Conservation (phyloP, 2,797 vertebrate species). For the Catharus ustulatus region DNA sequence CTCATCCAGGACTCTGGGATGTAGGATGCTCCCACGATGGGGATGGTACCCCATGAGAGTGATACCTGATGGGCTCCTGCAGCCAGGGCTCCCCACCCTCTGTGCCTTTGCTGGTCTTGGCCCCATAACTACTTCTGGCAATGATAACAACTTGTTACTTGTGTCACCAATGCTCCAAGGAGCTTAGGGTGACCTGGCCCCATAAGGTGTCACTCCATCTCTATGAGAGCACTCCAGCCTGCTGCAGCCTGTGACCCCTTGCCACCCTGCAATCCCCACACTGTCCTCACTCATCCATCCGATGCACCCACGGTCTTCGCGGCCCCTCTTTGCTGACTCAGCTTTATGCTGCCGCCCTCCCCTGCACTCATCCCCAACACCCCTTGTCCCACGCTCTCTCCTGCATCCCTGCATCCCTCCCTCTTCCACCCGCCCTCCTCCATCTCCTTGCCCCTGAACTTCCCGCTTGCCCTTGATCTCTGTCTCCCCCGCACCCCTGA, state of each 20-base stretch:
- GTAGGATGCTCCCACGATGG: background rate
- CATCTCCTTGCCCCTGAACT: background rate
- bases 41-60: background rate
- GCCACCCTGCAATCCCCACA: too few species aligned
- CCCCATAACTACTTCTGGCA: background rate
- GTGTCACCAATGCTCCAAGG: background rate
- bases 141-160: background rate
- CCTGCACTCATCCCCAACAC: background rate
- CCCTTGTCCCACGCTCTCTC: background rate
- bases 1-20: background rate
- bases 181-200: background rate
- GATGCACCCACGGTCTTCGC: rapidly evolving
- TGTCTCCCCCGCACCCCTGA: background rate
- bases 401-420: background rate
- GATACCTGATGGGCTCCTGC: background rate
- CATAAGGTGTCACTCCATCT: too few species aligned
- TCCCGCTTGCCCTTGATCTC: background rate
- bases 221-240: background rate
- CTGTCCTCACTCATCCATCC: background rate
- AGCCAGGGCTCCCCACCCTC: background rate
- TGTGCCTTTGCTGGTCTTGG: background rate
- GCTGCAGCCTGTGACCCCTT: background rate
- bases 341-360: background rate
- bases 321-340: background rate
- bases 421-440: background rate